Evolutionary conservation across 2,888 invertebrate genomes (phyloP).

Genomic region (Cantharis nigra): DNA sequence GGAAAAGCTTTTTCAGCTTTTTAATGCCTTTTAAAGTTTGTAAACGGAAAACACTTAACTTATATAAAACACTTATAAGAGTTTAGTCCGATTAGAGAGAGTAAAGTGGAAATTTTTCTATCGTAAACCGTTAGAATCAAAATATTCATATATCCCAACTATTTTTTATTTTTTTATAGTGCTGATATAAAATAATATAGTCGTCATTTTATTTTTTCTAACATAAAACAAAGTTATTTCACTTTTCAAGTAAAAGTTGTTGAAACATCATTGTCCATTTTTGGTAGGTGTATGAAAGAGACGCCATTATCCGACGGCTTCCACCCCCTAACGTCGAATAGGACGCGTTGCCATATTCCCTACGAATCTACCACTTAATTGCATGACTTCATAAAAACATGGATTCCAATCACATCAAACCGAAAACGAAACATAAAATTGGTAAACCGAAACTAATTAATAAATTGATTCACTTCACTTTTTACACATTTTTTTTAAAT

Average conservation of each 20-base stretch:
- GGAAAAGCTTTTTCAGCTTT: neutral
- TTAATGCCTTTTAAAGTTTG: neutral
- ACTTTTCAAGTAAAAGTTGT: too few species aligned
- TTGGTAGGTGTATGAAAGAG: neutral
- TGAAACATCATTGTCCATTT: neutral
- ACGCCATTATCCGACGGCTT: constrained; percentile 17
- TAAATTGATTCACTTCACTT: neutral
- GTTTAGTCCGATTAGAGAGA: neutral
- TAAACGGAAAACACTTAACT: neutral
- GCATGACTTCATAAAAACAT: constrained; percentile 6
- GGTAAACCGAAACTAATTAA: neutral
- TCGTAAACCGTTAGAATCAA: neutral
- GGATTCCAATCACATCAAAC: neutral
- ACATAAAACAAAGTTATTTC: too few species aligned
- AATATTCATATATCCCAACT: too few species aligned
- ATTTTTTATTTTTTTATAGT: too few species aligned
- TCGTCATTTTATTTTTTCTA: too few species aligned
- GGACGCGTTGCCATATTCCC: constrained; percentile 4
- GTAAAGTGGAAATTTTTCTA: neutral
- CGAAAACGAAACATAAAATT: neutral
- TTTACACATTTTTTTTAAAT: neutral
- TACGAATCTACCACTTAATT: neutral
- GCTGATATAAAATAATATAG: too few species aligned
- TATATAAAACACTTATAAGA: neutral
- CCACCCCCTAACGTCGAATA: neutral